Evolutionary conservation across 2,113 vertebrate genomes (phyloP).

Genomic region (Prochilodus magdalenae): DNA sequence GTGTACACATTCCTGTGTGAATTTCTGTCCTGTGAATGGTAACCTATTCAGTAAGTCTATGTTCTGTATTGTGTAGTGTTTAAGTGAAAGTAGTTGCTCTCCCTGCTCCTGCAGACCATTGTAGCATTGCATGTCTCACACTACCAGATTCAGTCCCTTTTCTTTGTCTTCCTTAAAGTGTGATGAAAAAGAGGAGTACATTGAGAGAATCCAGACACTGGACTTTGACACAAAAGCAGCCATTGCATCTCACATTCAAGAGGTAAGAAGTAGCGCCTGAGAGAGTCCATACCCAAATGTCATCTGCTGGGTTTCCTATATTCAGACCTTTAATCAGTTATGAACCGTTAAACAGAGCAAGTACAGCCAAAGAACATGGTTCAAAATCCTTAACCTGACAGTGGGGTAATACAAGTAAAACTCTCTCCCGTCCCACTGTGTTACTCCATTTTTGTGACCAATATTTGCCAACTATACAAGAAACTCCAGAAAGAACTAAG

Average conservation of each 20-base stretch:
- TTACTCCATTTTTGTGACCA: too few species aligned
- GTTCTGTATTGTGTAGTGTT: neutral
- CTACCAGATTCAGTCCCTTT: neutral
- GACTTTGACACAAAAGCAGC: slow-evolving; percentile 97
- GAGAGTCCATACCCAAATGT: neutral
- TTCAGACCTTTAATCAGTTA: neutral
- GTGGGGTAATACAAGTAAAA: too few species aligned
- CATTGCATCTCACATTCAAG: slow-evolving; percentile 96
- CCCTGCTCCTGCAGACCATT: slow-evolving; percentile 10
- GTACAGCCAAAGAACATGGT: neutral
- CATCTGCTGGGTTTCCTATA: neutral
- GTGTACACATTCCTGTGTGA: too few species aligned
- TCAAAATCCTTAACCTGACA: neutral
- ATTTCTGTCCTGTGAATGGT: neutral
- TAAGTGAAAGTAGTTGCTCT: neutral
- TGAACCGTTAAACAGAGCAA: neutral
- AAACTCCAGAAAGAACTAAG: too few species aligned
- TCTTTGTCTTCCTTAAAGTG: slow-evolving; percentile 79
- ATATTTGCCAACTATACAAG: too few species aligned
- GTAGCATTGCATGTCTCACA: neutral
- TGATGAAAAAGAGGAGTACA: slow-evolving; percentile 97
- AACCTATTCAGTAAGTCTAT: neutral
- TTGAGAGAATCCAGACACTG: slow-evolving; percentile 94
- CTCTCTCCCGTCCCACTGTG: too few species aligned
- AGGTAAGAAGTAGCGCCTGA: slow-evolving; percentile 78